A percentile compares a stretch with the other conserved stretches of the same genome.
Conservation (phyloP, 2,888 invertebrate genomes). For the Ryuthela nishihirai region DNA sequence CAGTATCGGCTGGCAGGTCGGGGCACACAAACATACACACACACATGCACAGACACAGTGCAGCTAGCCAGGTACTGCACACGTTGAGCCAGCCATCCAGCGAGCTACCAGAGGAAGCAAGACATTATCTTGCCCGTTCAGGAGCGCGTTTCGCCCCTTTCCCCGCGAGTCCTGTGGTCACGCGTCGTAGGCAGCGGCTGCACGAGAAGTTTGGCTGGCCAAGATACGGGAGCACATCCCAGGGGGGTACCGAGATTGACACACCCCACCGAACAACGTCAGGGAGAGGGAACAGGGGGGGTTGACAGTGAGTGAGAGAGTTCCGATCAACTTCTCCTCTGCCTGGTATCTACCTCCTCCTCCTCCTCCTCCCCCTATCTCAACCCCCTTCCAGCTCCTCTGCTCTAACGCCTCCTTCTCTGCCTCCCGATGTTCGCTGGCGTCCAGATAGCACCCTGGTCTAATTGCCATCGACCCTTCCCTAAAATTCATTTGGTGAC, state of each 20-base stretch:
- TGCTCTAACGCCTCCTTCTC: too few species aligned
- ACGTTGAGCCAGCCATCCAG: slow-evolving; percentile 2
- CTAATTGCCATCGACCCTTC: slow-evolving; percentile 36
- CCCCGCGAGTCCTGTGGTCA: slow-evolving; percentile 29
- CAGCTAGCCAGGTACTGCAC: background rate
- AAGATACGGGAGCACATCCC: slow-evolving; percentile 25
- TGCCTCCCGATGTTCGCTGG: too few species aligned
- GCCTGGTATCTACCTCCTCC: too few species aligned
- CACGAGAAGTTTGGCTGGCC: slow-evolving; percentile 23
- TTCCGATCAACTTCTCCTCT: slow-evolving; percentile 31
- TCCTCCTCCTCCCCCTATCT: too few species aligned
- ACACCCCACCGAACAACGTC: too few species aligned
- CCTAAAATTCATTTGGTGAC: slow-evolving; percentile 38
- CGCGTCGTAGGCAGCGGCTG: slow-evolving; percentile 29
- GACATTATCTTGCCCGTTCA: slow-evolving; percentile 33
- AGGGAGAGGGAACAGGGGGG: slow-evolving; percentile 8
- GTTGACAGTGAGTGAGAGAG: slow-evolving; percentile 17
- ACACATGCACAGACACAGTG: background rate
- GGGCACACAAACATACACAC: slow-evolving; percentile 24
- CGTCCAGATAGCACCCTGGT: slow-evolving; percentile 28
- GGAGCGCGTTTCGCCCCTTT: slow-evolving; percentile 20
- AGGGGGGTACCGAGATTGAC: slow-evolving; percentile 25
- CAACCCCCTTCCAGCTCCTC: too few species aligned
- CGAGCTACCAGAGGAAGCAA: slow-evolving; percentile 1
- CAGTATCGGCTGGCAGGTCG: slow-evolving; percentile 22